phyloP scores from a whole-genome alignment of 2,888 invertebrate species.

The Acanthosepion pharaonis region DNA sequence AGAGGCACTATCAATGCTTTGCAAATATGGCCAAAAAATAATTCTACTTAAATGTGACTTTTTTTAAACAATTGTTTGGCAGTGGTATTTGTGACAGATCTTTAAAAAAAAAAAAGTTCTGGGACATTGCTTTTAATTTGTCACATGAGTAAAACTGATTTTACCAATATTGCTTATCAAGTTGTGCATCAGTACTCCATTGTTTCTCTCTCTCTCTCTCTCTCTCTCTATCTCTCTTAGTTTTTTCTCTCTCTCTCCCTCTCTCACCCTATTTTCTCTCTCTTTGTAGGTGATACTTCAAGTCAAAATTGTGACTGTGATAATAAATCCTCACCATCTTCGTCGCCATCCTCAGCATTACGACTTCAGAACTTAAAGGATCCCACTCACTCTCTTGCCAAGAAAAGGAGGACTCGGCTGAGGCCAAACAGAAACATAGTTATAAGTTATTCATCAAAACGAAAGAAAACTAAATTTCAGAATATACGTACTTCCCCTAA shows the following conservation, averaged over 20 bases:
- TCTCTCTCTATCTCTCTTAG: not conserved
- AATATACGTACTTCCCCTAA: conserved; percentile 15
- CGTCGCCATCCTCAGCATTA: conserved; percentile 44
- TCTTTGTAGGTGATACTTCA: conserved; percentile 44
- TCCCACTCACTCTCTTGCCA: conserved; percentile 35
- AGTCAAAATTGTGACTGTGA: conserved; percentile 44
- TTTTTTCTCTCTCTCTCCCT: not conserved
- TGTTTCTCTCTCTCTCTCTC: not conserved
- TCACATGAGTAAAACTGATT: no score
- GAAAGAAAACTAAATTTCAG: conserved; percentile 45
- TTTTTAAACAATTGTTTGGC: no score
- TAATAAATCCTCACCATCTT: conserved; percentile 41
- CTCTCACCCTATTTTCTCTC: not conserved
- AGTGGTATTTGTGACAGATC: no score
- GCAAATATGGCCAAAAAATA: no score
- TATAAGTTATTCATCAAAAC: conserved; percentile 47
- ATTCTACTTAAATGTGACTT: no score
- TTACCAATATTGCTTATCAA: no score
- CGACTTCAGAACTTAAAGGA: conserved; percentile 41
- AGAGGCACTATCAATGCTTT: no score
- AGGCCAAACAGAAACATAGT: conserved; percentile 41
- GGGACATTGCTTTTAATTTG: no score
- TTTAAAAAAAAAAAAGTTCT: no score
- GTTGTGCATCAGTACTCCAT: no score
- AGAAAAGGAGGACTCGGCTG: conserved; percentile 43